phyloP scores from a whole-genome alignment of 2,797 vertebrate genomes.

The Xyrichtys novacula region DNA sequence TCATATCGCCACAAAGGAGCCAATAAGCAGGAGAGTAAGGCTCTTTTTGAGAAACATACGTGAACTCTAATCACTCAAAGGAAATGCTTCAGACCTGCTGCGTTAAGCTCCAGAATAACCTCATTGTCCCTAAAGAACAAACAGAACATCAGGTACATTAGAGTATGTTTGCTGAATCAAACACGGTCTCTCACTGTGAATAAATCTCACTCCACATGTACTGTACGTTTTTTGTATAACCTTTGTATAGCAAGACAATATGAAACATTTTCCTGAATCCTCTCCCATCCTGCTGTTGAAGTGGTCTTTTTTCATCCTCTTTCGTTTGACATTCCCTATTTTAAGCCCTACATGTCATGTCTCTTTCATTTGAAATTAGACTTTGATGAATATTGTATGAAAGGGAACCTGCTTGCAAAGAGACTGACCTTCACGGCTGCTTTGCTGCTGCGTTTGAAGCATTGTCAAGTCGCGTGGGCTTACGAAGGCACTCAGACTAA shows the following conservation, averaged over 20 bases:
- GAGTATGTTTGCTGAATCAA: slow-evolving; percentile 22
- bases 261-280: slow-evolving; percentile 26
- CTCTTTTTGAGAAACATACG: slow-evolving; percentile 27
- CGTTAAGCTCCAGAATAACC: slow-evolving; percentile 27
- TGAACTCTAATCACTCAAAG: slow-evolving; percentile 33
- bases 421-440: slow-evolving; percentile 79
- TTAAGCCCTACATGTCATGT: slow-evolving; percentile 70
- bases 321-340: slow-evolving; percentile 69
- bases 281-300: slow-evolving; percentile 28
- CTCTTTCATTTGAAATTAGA: slow-evolving; percentile 81
- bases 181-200: slow-evolving; percentile 14
- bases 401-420: slow-evolving; percentile 71
- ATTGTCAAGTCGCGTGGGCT: slow-evolving; percentile 73
- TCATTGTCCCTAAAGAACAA: slow-evolving; percentile 36
- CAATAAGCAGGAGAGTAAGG: slow-evolving; percentile 16
- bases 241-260: slow-evolving; percentile 23
- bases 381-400: slow-evolving; percentile 85
- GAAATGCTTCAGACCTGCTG: slow-evolving; percentile 21
- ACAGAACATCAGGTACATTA: slow-evolving; percentile 24
- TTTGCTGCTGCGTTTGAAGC: slow-evolving; percentile 73
- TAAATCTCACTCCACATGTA: slow-evolving; percentile 29
- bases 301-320: slow-evolving; percentile 63
- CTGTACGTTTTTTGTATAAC: slow-evolving; percentile 18
- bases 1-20: slow-evolving; percentile 29
- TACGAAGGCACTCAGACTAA: slow-evolving; percentile 64